phyloP scores from a whole-genome alignment of 2,113 vertebrate genomes.

The Phylloscopus whistleri region DNA sequence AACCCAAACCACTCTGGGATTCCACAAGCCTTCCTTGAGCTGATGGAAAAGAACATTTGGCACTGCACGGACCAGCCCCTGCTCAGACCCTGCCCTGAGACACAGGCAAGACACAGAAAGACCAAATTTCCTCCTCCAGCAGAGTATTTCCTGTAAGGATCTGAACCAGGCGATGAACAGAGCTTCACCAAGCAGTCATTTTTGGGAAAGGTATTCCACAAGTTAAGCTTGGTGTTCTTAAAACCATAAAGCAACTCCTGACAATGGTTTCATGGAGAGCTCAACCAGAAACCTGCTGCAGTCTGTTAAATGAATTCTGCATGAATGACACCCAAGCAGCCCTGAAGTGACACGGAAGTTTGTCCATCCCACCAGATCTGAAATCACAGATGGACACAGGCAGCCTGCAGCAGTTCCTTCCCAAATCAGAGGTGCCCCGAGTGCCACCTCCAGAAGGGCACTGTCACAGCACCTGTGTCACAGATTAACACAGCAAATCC shows the following conservation, averaged over 20 bases:
- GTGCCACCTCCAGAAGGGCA: background rate
- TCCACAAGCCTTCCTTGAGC: background rate
- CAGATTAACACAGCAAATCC: background rate
- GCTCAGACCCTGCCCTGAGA: background rate
- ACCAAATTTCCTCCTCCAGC: background rate
- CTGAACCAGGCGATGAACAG: background rate
- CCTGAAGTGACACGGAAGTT: background rate
- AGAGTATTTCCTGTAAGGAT: background rate
- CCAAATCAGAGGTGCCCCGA: background rate
- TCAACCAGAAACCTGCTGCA: background rate
- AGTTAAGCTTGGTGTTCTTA: background rate
- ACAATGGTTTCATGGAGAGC: accelerated
- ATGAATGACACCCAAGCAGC: background rate
- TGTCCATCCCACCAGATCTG: background rate
- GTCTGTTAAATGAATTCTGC: background rate
- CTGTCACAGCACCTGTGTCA: background rate
- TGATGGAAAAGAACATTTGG: background rate
- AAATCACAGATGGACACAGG: background rate
- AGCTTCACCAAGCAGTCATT: background rate
- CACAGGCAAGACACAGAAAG: background rate
- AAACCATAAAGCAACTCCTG: background rate
- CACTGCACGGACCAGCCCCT: accelerated
- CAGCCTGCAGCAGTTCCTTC: background rate
- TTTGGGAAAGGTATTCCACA: background rate
- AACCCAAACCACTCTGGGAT: background rate